A percentile compares a stretch with the other conserved stretches of the same genome.
Evolutionary conservation across 2,113 vertebrate species (phyloP).

Genomic region (Sphaerodactylus townsendi): DNA sequence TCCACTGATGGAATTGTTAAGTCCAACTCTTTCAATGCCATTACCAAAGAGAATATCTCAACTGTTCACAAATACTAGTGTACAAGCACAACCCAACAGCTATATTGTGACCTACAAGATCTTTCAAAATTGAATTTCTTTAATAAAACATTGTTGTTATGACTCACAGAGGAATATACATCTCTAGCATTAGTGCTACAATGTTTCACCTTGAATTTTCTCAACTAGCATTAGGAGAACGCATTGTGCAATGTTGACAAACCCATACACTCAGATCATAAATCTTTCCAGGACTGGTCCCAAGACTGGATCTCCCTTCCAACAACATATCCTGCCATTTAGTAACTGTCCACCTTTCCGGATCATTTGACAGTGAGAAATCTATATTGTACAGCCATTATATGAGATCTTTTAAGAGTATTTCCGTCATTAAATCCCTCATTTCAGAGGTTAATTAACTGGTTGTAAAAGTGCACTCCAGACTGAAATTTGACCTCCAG

Average conservation of each 20-base stretch:
- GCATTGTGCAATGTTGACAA: neutral
- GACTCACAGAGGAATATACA: neutral
- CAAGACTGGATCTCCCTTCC: neutral
- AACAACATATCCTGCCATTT: neutral
- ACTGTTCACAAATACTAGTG: neutral
- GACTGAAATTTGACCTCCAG: constrained; percentile 60
- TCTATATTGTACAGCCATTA: neutral
- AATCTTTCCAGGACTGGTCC: neutral
- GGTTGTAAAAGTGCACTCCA: constrained; percentile 59
- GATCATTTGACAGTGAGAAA: neutral
- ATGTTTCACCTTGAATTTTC: neutral
- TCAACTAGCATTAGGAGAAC: neutral
- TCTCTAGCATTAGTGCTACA: neutral
- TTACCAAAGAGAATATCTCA: no score
- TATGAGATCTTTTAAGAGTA: neutral
- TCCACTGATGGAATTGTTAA: no score
- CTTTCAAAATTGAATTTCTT: neutral
- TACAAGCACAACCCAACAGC: neutral
- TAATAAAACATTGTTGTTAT: neutral
- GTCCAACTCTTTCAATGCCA: no score
- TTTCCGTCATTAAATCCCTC: constrained; percentile 50
- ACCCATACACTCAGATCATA: neutral
- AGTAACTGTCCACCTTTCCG: neutral
- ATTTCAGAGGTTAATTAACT: constrained; percentile 57
- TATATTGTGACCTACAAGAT: neutral